These are phyloP conservation scores for Hippocampus comes DNA, from an alignment of 2,113 vertebrate genomes.

Conservation along the genomic window DNA sequence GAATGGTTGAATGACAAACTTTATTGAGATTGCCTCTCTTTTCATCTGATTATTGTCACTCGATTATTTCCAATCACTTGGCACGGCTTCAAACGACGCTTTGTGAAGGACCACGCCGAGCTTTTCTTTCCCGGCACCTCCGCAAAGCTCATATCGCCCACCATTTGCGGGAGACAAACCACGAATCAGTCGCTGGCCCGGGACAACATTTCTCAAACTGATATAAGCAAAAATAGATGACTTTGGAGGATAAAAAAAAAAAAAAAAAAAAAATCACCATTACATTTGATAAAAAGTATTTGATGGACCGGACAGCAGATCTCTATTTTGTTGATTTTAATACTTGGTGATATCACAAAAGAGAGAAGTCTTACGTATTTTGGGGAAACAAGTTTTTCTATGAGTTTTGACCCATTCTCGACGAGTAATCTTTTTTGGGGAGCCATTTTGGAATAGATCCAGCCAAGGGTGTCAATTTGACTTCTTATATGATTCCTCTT, in stretches of 20 bases:
- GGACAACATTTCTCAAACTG: background rate
- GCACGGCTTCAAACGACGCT: slow-evolving; percentile 52
- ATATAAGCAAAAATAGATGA: slow-evolving; percentile 3
- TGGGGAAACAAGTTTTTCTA: background rate
- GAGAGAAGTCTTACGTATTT: background rate
- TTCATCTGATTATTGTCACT: slow-evolving; percentile 69
- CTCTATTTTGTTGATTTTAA: background rate
- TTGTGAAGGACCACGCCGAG: slow-evolving; percentile 48
- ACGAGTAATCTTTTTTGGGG: background rate
- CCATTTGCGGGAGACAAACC: slow-evolving; percentile 6
- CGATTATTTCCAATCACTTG: slow-evolving; percentile 70
- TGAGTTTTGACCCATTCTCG: background rate
- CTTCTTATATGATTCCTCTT: background rate
- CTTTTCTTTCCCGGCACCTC: slow-evolving; percentile 25
- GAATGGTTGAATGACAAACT: slow-evolving; percentile 73
- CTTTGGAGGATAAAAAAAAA: background rate
- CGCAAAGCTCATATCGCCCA: slow-evolving; percentile 25
- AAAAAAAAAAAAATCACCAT: background rate
- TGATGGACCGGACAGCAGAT: background rate
- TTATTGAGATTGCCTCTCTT: slow-evolving; percentile 69
- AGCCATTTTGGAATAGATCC: background rate
- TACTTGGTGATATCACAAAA: background rate
- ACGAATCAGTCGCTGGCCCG: too few relatives aligned
- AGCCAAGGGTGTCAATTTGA: background rate
- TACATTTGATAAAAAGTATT: background rate